Evolutionary conservation across 2,888 invertebrate genomes (phyloP), one percentile per base, ranked within the genome.

Genomic region (Sceliomorpha sp.): DNA sequence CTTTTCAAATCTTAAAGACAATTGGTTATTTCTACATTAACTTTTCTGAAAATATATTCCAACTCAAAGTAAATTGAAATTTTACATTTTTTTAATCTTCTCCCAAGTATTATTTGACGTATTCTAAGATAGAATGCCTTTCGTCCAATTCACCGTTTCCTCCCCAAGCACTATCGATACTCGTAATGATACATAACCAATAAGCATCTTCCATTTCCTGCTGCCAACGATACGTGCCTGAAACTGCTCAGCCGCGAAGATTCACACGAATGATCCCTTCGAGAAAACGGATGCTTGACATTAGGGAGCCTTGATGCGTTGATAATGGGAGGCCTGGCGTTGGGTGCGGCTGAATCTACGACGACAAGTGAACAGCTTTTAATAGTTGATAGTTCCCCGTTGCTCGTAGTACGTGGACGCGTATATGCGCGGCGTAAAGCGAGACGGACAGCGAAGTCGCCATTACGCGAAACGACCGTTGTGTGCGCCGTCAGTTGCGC

Each of bases 311-410:
- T 53, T 72, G 80, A 81, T 81, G 79, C 83, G 82, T 82, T 77
- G 80, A 81, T 82, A 84, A 84, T 82, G 71, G 75, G 72, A 15
- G 72, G 26, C 14, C 32, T 42, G 42, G 31, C 68, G 69, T 62
- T 69, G 75, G 85, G 86, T 82, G 86, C 77, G 85, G 86, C 80
- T 74, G 73, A 69, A 84, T 82, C 77, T 77, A 79, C 76, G 83
- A 83, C 78, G 85, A 85, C 86, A 87, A 82, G 85, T 85, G 83
- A 75, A 83, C 82, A 37, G 32, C 79, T 80, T 78, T 78, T 84
- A 85, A 86, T 81, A 83, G 84, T 82, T 78, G 80, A 80, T 75
- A 72, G 75, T 64, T 69, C 56, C 67, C 58, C 72, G 63, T 51
- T 31, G 59, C 67, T 48, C 37, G 36, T 66, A 55, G 31, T 32